A percentile compares a stretch with the other conserved stretches of the same genome.
phyloP scores from a whole-genome alignment of 2,113 vertebrate species.

The Apaloderma vittatum region DNA sequence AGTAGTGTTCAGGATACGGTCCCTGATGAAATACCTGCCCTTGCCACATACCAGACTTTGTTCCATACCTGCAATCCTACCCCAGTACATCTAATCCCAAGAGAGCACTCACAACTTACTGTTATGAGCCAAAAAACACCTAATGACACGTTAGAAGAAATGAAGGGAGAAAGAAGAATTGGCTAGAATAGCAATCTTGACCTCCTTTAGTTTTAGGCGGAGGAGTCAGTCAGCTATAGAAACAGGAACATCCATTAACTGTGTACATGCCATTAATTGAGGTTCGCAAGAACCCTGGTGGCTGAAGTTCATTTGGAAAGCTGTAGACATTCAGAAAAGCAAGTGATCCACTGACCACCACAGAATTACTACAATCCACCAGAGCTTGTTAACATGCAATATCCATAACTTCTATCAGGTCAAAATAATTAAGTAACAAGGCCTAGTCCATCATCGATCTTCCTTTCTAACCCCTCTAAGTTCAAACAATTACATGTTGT shows the following conservation, averaged over 20 bases:
- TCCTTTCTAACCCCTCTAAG: background rate
- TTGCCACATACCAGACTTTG: background rate
- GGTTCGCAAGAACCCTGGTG: background rate
- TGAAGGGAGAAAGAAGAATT: background rate
- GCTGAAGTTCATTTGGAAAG: background rate
- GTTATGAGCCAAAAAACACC: background rate
- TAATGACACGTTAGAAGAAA: background rate
- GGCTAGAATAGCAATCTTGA: background rate
- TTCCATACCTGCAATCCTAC: background rate
- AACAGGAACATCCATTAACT: background rate
- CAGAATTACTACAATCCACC: background rate
- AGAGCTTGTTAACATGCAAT: rapidly evolving
- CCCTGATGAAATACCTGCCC: background rate
- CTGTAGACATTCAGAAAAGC: background rate
- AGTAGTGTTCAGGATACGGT: background rate
- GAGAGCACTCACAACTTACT: background rate
- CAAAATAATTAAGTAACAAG: background rate
- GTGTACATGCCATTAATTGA: background rate
- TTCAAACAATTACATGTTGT: background rate
- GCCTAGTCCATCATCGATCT: background rate
- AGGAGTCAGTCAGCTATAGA: background rate
- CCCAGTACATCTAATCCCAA: background rate
- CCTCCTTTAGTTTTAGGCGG: slow-evolving; percentile 1
- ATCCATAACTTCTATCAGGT: background rate
- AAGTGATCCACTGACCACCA: background rate